These are phyloP conservation scores for Excalfactoria chinensis DNA, from an alignment of 2,113 vertebrate genomes.

Conservation along the genomic window DNA sequence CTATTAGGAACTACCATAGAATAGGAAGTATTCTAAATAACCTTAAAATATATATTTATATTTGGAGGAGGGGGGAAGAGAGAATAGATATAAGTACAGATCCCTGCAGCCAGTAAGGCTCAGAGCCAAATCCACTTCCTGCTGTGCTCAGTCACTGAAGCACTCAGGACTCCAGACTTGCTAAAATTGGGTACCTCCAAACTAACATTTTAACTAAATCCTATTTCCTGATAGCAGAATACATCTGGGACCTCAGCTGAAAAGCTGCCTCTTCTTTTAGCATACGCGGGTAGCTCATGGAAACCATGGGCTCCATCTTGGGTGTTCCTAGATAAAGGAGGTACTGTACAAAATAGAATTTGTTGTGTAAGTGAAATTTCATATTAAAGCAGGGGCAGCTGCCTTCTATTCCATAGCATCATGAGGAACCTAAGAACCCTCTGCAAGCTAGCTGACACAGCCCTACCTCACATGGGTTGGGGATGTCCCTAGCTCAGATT, in stretches of 20 bases:
- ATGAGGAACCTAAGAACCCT: not conserved
- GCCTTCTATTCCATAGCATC: not conserved
- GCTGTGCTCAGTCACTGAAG: constrained; percentile 29
- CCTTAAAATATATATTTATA: not conserved
- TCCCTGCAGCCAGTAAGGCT: constrained; percentile 7
- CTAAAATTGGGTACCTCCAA: constrained; percentile 29
- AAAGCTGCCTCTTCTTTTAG: not conserved
- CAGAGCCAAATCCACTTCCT: constrained; percentile 16
- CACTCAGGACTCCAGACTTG: constrained; percentile 16
- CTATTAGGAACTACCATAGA: constrained; percentile 35
- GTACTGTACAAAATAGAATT: not conserved
- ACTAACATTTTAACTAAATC: not conserved
- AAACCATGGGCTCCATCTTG: not conserved
- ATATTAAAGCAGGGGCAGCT: not conserved
- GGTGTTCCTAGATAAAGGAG: not conserved
- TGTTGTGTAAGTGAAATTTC: not conserved
- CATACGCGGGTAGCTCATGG: not conserved
- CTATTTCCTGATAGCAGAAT: not conserved
- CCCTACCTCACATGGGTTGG: not conserved
- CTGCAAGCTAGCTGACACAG: not conserved
- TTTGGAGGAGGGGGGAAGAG: not conserved
- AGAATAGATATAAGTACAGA: constrained; percentile 7
- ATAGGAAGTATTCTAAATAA: not conserved
- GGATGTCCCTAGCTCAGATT: not conserved
- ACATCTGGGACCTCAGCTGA: constrained; percentile 8